Conservation (phyloP, 2,113 vertebrate genomes). For the Micromys minutus region DNA sequence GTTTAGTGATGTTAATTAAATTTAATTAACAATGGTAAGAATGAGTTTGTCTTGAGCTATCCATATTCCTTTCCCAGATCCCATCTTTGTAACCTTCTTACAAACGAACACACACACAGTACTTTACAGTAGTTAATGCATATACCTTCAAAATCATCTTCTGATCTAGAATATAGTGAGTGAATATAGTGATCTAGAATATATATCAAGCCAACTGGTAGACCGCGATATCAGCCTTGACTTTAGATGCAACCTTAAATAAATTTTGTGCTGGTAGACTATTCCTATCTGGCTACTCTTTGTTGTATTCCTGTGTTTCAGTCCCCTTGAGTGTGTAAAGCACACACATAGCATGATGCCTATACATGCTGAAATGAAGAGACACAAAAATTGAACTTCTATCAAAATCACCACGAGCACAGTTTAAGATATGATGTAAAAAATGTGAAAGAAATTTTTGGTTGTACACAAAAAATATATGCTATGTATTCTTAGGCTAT, state of each 20-base stretch:
- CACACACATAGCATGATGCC: neutral
- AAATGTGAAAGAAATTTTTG: constrained; percentile 22
- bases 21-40: neutral
- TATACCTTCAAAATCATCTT: neutral
- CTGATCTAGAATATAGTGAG: neutral
- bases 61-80: neutral
- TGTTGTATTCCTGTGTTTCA: neutral
- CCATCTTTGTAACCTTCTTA: neutral
- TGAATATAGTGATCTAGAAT: no score
- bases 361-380: constrained; percentile 26
- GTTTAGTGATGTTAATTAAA: no score
- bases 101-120: neutral
- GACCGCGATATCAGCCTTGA: neutral
- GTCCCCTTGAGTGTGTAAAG: neutral
- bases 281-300: neutral
- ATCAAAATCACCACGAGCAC: constrained; percentile 15
- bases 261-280: constrained; percentile 22
- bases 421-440: constrained; percentile 49
- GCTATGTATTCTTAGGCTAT: constrained; percentile 2
- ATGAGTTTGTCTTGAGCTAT: neutral
- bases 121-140: neutral
- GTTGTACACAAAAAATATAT: constrained; percentile 11
- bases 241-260: neutral
- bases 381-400: constrained; percentile 34
- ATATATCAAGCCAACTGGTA: neutral